These are phyloP conservation scores for Zeuzera pyrina DNA, from an alignment of 2,888 invertebrate species.

Conservation along the genomic window DNA sequence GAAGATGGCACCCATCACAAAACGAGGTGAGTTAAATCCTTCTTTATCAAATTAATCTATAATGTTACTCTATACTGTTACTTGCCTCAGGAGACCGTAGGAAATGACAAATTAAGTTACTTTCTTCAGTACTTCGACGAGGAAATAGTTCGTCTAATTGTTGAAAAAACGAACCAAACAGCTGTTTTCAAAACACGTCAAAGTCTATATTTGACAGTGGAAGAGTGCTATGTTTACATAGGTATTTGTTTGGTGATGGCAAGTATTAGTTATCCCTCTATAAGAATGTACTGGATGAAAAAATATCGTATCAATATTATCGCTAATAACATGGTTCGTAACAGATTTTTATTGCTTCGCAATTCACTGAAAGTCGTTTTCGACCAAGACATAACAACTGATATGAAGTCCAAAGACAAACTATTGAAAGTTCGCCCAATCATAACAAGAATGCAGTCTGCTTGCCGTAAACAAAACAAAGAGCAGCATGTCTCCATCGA, in stretches of 20 bases:
- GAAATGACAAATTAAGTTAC: slow-evolving; percentile 2
- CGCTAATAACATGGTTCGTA: slow-evolving; percentile 7
- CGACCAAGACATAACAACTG: slow-evolving; percentile 9
- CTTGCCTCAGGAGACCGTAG: too few species aligned
- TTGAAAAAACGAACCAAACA: slow-evolving; percentile 7
- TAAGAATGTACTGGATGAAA: slow-evolving; percentile 7
- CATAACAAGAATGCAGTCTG: slow-evolving; percentile 7
- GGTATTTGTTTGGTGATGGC: slow-evolving; percentile 6
- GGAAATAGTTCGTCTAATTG: slow-evolving; percentile 3
- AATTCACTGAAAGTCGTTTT: slow-evolving; percentile 12
- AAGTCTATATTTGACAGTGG: slow-evolving; percentile 6
- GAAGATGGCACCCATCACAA: too few species aligned
- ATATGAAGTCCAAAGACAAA: slow-evolving; percentile 8
- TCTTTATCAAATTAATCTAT: too few species aligned
- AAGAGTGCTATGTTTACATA: slow-evolving; percentile 5
- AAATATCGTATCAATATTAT: slow-evolving; percentile 6
- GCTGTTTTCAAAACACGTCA: slow-evolving; percentile 3
- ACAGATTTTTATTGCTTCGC: slow-evolving; percentile 2
- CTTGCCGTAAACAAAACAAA: slow-evolving; percentile 6
- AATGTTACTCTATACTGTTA: too few species aligned
- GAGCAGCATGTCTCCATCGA: slow-evolving; percentile 6
- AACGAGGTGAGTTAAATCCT: too few species aligned
- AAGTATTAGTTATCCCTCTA: slow-evolving; percentile 3
- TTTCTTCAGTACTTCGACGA: slow-evolving; percentile 5
- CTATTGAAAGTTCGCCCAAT: slow-evolving; percentile 13